Evolutionary conservation across 1,140 invertebrate species (phyloP), one percentile per base, ranked within the genome.

Genomic region (Coptotermes formosanus): DNA sequence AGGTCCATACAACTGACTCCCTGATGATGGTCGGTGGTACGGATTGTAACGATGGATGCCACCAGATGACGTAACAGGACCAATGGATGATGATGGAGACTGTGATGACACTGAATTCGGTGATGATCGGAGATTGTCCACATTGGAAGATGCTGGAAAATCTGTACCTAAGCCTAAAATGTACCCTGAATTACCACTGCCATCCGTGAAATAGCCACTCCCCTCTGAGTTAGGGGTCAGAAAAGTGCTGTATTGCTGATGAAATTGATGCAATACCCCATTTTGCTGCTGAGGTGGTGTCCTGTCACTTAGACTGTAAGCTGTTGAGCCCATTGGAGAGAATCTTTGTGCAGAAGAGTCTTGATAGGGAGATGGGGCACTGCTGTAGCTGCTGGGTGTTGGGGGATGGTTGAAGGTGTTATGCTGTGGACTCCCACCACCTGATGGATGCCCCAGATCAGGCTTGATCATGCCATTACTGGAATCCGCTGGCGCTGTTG

Each of bases 401-500:
- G 44, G 82, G 30, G 84, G 75, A 59, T 43, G 55, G 75, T 45
- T 43, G 83, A 55, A 85, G 32, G 44, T 48, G 48, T 38, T 82
- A n/a, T 23, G 38, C 69, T 38, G 14, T n/a, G n/a, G 43, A 25
- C 38, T 81, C 4, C 43, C 30, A 7, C 30, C 44, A 2, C 43
- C 45, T 55, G 86, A 12, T 19, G 45, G 30, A 21, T 30, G 81
- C 4, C 30, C 59, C 48, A 30, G 82, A 6, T 38, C 59, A 6
- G 43, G 52, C 43, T 38, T 86, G 81, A 93, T 92, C 90, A 92
- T 92, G 44, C 92, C 91, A 88, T 95, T 94, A 87, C 92, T 94
- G 14, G 93, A 94, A 88, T 94, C 94, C 75, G 93, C 93, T 32
- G 93, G 92, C 8, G 93, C 92, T 32, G 92, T 92, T 89, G 64